Conservation (phyloP, 2,113 vertebrate genomes). For the Pyxicephalus adspersus region DNA sequence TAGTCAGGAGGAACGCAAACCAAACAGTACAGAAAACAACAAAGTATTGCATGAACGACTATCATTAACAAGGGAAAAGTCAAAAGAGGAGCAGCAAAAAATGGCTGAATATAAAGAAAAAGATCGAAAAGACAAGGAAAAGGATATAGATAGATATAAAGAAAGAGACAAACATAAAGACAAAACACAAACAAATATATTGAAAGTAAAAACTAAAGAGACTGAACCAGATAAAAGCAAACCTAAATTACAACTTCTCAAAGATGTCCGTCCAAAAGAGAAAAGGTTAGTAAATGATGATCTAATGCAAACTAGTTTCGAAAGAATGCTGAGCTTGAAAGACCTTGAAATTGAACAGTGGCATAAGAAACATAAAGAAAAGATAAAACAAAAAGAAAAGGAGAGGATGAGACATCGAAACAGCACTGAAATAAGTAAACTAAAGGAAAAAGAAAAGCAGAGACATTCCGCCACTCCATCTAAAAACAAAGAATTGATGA, state of each 20-base stretch:
- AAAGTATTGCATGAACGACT: constrained; percentile 76
- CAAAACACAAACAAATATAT: constrained; percentile 79
- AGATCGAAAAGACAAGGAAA: constrained; percentile 84
- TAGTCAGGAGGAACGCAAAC: constrained; percentile 84
- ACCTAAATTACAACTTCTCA: constrained; percentile 75
- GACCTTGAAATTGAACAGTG: constrained; percentile 98
- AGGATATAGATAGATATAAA: constrained; percentile 87
- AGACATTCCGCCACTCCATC: constrained; percentile 73
- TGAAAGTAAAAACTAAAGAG: constrained; percentile 70
- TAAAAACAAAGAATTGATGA: constrained; percentile 84
- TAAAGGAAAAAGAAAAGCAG: constrained; percentile 83
- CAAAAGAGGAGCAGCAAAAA: constrained; percentile 88
- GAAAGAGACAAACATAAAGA: constrained; percentile 89
- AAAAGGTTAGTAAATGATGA: constrained; percentile 96
- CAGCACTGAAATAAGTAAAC: constrained; percentile 79
- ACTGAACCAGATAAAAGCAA: constrained; percentile 81
- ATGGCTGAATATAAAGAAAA: constrained; percentile 85
- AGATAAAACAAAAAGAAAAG: constrained; percentile 97
- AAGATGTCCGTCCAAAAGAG: constrained; percentile 89
- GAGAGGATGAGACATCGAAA: constrained; percentile 88
- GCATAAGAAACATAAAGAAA: constrained; percentile 97
- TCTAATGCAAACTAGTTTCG: constrained; percentile 98
- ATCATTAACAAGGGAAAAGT: constrained; percentile 77
- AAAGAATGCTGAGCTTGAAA: constrained; percentile 97
- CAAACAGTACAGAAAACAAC: constrained; percentile 72